Base-by-base conservation (phyloP, 1,140 invertebrate species). In the Leptopilina boulardi region DNA sequence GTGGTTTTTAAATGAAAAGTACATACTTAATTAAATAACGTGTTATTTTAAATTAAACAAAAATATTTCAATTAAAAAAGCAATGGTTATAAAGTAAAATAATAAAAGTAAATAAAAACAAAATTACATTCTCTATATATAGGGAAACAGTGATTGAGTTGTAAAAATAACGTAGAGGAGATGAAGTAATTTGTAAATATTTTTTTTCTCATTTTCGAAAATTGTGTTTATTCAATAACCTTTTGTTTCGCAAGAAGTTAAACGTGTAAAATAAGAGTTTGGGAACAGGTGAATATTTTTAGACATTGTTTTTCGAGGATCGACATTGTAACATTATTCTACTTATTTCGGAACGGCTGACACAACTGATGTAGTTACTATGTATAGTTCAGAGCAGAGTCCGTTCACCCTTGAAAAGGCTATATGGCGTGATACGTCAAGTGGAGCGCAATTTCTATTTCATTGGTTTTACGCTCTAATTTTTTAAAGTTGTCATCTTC, bases 401-500 rank as follows among this genome's bases (percentile, higher is more conserved):
- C 59, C 59, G 26, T 66, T 66, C 59, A 66, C 26, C 59, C 59
- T 66, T 66, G 59, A 66, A 66, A 66, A 66, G 26, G 59, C 59
- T 66, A n/a, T 26, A 66, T 66, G 59, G 21, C 59, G 26, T 66
- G 59, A 66, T 66, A 66, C 59, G 59, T 34, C 59, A 66, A 66
- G 59, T 66, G 59, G 59, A 66, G 59, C 59, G 59, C 59, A 66
- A 66, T 66, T 66, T 66, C 59, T 66, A 66, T 66, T 66, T 66
- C 59, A 66, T 66, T 66, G 59, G 23, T 30, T 66, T 66, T 66
- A 66, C 59, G 59, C 59, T 66, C 59, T 23, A 66, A 66, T 66
- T 66, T 66, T 66, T 66, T 66, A 30, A 66, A 66, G 59, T 66
- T 66, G 21, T 66, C 59, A 11, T 66, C 59, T 23, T 30, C 59